Base-by-base conservation (phyloP, 2,888 invertebrate species). In the Ectemnius cavifrons region DNA sequence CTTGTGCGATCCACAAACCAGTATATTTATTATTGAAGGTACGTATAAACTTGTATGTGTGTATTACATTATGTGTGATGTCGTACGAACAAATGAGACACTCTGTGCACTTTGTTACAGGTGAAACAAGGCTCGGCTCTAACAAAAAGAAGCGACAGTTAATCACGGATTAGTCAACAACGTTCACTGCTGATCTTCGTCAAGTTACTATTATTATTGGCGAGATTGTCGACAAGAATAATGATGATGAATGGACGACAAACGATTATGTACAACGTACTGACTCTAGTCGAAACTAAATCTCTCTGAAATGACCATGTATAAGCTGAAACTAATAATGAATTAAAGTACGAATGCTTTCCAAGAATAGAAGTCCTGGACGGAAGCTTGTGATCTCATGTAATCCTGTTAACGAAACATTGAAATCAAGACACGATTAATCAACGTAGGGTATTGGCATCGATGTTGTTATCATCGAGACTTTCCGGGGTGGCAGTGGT, bases 381-480 rank as follows among this genome's bases (percentile, higher is more conserved):
- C 5, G 37, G n/a, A 45, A 8, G 4, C 23, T 61, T 13, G 28
- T 14, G 52, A 52, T 11, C 52, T 52, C 16, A 1, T 14, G 37
- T 37, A 37, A 37, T 37, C 37, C 37, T 37, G 37, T 37, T 11
- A 37, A 37, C 37, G 37, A 37, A 37, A 37, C 37, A 37, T 23
- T 23, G 37, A 37, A 8, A 8, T 37, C 37, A 37, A 37, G 11
- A 37, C 1, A 37, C 37, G 37, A 37, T 37, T 37, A 37, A 37
- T 83, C 73, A 86, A 80, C 83, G 85, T 62, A 86, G 79, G 65
- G 66, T 75, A 77, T 86, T 86, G 68, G 80, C 79, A 73, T 84
- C 78, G 83, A 87, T 77, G 85, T 75, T 75, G 73, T 77, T 78
- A 75, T 78, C 64, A 82, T 80, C 77, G 75, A 78, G 74, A 80